phyloP scores from a whole-genome alignment of 2,888 invertebrate genomes.

The Myopa tessellatipennis region DNA sequence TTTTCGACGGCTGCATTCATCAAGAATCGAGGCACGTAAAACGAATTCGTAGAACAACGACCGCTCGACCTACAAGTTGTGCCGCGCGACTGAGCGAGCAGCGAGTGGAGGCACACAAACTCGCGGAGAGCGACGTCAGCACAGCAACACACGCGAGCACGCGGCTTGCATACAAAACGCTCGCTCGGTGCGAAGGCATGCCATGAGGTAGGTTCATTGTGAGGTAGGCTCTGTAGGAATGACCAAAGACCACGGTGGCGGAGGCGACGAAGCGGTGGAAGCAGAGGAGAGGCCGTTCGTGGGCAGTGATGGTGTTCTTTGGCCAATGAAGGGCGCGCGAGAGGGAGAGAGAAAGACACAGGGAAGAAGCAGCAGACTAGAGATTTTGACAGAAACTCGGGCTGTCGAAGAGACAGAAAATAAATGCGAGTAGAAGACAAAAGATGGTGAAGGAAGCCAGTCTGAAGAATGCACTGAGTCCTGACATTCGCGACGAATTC shows the following conservation, averaged over 20 bases:
- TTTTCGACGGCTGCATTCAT: constrained; percentile 21
- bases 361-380: background rate
- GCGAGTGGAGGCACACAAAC: too few species aligned
- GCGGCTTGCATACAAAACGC: constrained; percentile 14
- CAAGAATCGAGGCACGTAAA: constrained; percentile 36
- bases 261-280: background rate
- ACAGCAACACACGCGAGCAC: constrained; percentile 14
- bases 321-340: background rate
- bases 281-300: background rate
- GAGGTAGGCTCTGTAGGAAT: constrained; percentile 27
- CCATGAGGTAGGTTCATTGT: background rate
- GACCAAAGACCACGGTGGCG: background rate
- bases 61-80: constrained; percentile 37
- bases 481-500: too few species aligned
- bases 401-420: background rate
- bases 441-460: too few species aligned
- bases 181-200: background rate
- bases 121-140: background rate
- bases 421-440: background rate
- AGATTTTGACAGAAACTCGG: background rate
- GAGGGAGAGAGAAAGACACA: background rate
- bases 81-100: constrained; percentile 19
- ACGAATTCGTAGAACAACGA: constrained; percentile 40
- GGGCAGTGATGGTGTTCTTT: background rate
- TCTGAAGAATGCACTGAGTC: too few species aligned